phyloP scores from a whole-genome alignment of 2,888 invertebrate species.

The Cremastinae sp. region DNA sequence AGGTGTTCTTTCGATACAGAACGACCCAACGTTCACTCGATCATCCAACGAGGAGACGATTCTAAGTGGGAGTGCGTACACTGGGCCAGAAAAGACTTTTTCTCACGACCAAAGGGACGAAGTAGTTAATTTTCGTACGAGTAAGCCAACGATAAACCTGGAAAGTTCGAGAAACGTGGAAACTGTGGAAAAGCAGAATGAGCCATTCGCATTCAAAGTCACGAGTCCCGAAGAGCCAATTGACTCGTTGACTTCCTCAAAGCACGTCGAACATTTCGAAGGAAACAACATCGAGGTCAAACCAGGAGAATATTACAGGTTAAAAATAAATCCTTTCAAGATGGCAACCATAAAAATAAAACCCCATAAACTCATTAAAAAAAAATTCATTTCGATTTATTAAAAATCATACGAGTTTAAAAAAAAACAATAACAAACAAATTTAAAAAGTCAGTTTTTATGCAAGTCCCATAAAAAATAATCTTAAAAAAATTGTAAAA shows the following conservation, averaged over 20 bases:
- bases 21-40: conserved; percentile 72
- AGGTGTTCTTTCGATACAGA: conserved; percentile 74
- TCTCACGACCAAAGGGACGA: conserved; percentile 54
- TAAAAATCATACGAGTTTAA: too few species aligned
- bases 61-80: conserved; percentile 72
- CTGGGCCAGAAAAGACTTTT: conserved; percentile 70
- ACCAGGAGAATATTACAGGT: conserved; percentile 76
- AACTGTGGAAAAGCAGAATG: conserved; percentile 61
- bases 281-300: conserved; percentile 78
- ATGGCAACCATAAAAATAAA: too few species aligned
- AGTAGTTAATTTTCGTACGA: conserved; percentile 66
- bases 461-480: too few species aligned
- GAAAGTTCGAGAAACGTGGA: conserved; percentile 71
- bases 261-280: conserved; percentile 75
- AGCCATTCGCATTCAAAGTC: conserved; percentile 56
- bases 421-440: too few species aligned
- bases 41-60: conserved; percentile 68
- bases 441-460: too few species aligned
- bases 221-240: conserved; percentile 66
- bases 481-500: neutral
- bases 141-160: conserved; percentile 66
- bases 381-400: neutral
- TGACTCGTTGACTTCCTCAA: conserved; percentile 73
- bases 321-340: conserved; percentile 45
- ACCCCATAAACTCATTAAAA: too few species aligned